A percentile compares a stretch with the other conserved stretches of the same genome.
Conservation (phyloP, 2,888 invertebrate genomes). For the Amiota mariae region DNA sequence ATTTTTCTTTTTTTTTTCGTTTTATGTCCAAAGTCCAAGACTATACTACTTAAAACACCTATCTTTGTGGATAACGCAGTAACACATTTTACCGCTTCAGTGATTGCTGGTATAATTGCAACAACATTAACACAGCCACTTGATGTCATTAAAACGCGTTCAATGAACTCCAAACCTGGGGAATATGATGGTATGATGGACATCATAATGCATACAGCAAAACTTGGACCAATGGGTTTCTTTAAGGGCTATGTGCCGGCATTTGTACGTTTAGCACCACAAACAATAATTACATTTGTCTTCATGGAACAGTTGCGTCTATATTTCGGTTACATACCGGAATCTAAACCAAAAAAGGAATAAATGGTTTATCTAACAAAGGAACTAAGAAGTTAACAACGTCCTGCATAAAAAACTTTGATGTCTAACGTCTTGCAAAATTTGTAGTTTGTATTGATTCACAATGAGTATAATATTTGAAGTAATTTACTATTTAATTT, state of each 20-base stretch:
- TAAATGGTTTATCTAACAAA: not conserved
- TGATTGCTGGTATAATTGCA: slow-evolving; percentile 81
- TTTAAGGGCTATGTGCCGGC: slow-evolving; percentile 98
- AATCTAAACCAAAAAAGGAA: not conserved
- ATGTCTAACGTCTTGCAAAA: too few relatives aligned
- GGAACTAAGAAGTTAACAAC: not conserved
- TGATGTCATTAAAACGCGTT: slow-evolving; percentile 96
- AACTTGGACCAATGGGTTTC: slow-evolving; percentile 92
- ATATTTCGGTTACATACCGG: slow-evolving; percentile 80
- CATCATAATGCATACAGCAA: slow-evolving; percentile 87
- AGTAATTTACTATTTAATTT: too few relatives aligned
- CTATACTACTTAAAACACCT: slow-evolving; percentile 78
- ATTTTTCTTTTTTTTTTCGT: not conserved
- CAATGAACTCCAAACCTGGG: slow-evolving; percentile 97
- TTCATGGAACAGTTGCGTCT: slow-evolving; percentile 95
- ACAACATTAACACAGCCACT: slow-evolving; percentile 91
- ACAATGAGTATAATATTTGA: too few relatives aligned
- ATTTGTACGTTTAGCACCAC: slow-evolving; percentile 95
- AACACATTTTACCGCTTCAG: slow-evolving; percentile 92
- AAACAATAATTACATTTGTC: slow-evolving; percentile 96
- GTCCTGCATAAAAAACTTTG: slow-evolving; percentile 13
- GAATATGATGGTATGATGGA: slow-evolving; percentile 85
- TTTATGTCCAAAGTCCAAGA: slow-evolving; percentile 77
- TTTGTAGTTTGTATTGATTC: too few relatives aligned
- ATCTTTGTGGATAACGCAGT: slow-evolving; percentile 88